Evolutionary conservation across 37 sponge, comb jelly and placozoan genomes (phyloP).

Genomic region (Ephydatia muelleri): DNA sequence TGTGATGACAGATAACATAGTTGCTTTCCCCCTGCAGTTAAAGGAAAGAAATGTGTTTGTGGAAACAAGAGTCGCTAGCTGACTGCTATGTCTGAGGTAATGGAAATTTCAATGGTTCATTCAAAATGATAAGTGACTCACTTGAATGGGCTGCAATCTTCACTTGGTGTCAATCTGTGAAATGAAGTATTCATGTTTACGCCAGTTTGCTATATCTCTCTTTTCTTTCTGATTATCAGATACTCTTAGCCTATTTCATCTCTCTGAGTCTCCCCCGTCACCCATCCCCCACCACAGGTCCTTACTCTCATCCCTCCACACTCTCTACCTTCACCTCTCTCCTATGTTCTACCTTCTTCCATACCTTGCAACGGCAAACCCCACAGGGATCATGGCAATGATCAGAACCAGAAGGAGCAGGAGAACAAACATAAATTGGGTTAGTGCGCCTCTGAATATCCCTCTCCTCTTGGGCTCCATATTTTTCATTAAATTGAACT

Average conservation of each 20-base stretch:
- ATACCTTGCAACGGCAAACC: not conserved
- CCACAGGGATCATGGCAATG: not conserved
- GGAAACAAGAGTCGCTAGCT: too few relatives aligned
- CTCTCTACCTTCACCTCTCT: too few relatives aligned
- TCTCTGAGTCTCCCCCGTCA: not conserved
- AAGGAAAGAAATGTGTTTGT: too few relatives aligned
- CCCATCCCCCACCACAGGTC: not conserved
- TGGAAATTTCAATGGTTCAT: too few relatives aligned
- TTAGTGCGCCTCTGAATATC: not conserved
- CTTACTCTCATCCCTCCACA: not conserved
- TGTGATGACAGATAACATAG: not conserved
- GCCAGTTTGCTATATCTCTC: not conserved
- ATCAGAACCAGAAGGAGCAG: not conserved
- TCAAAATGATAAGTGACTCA: not conserved
- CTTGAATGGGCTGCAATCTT: not conserved
- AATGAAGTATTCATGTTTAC: not conserved
- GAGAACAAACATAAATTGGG: not conserved
- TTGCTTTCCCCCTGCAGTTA: not conserved
- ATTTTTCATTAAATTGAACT: not conserved
- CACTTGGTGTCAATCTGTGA: not conserved
- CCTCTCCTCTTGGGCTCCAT: not conserved
- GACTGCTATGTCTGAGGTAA: too few relatives aligned
- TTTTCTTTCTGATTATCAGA: not conserved
- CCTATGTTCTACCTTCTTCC: not conserved
- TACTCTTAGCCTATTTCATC: not conserved